These are phyloP conservation scores for Graptemys geographica DNA, from an alignment of 2,797 vertebrate genomes.

Conservation along the genomic window DNA sequence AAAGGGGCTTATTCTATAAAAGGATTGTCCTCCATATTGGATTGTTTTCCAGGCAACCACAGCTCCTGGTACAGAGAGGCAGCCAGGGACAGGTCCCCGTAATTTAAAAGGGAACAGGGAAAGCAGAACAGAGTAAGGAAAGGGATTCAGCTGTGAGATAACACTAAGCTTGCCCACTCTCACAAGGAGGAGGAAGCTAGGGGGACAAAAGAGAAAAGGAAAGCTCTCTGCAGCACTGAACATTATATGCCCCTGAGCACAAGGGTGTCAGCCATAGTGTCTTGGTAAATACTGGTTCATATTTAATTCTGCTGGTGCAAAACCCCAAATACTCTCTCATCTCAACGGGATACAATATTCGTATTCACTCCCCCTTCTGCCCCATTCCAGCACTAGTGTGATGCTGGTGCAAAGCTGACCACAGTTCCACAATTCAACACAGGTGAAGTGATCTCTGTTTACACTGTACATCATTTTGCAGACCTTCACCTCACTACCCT, in stretches of 20 bases:
- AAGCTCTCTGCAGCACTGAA: background rate
- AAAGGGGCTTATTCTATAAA: background rate
- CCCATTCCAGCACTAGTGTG: background rate
- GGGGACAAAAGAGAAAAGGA: background rate
- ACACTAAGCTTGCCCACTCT: background rate
- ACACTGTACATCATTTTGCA: background rate
- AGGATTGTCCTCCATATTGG: rapidly evolving
- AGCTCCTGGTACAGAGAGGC: background rate
- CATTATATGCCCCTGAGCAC: background rate
- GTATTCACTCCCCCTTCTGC: background rate
- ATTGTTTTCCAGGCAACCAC: background rate
- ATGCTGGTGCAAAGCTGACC: background rate
- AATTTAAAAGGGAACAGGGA: background rate
- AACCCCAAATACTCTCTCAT: background rate
- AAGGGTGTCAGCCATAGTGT: background rate
- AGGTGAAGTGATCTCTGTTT: background rate
- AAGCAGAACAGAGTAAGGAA: background rate
- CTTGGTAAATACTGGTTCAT: background rate
- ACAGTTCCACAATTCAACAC: background rate
- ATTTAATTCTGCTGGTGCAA: background rate
- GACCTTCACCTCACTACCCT: too few species aligned
- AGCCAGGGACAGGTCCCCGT: background rate
- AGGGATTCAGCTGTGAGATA: background rate
- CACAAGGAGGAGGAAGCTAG: background rate
- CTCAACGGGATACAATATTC: background rate